Evolutionary conservation across 2,113 vertebrate genomes (phyloP), one percentile per base, ranked within the genome.

Genomic region (Osmerus mordax): DNA sequence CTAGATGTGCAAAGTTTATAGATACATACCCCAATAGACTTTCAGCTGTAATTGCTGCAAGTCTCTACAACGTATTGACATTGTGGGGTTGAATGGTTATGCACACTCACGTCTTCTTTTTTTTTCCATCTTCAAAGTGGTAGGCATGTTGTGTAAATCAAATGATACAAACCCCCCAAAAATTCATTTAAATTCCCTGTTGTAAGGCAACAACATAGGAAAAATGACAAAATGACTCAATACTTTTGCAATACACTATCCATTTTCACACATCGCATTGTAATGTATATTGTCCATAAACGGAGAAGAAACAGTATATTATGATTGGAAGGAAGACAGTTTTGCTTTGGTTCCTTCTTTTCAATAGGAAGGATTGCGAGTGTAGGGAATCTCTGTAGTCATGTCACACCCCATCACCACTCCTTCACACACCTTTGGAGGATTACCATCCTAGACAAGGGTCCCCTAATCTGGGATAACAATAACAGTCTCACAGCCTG

Each of bases 341-440:
- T 71, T 76, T 72, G 72, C 74, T 78, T 72, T 74, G 41, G 47
- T 71, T 67, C 65, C 41, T 25, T 75, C 28, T 36, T 36, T 23
- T 4, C 53, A 67, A 70, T 28, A 63, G 47, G 21, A 3, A 67
- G 28, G 47, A 25, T 13, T 5, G 16, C 16, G 16, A 41, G 16
- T 16, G 41, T 29, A 4, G 32, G 64, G 18, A 15, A 18, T 18
- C 11, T 6, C 19, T 60, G 21, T 60, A 11, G 3, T 8, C 16
- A 0, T 21, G 6, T 60, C 9, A 19, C 18, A 19, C n/a, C 58
- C 58, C 5, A 23, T 60, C 18, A 47, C 7, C 2, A 11, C 41
- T 12, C 58, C 9, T 60, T 23, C 19, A 60, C 7, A 60, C 19
- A 60, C 58, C 16, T 36, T 36, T 18, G 2, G 16, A 53, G 47